Base-by-base conservation (phyloP, 2,113 vertebrate genomes). In the Zosterops borbonicus region DNA sequence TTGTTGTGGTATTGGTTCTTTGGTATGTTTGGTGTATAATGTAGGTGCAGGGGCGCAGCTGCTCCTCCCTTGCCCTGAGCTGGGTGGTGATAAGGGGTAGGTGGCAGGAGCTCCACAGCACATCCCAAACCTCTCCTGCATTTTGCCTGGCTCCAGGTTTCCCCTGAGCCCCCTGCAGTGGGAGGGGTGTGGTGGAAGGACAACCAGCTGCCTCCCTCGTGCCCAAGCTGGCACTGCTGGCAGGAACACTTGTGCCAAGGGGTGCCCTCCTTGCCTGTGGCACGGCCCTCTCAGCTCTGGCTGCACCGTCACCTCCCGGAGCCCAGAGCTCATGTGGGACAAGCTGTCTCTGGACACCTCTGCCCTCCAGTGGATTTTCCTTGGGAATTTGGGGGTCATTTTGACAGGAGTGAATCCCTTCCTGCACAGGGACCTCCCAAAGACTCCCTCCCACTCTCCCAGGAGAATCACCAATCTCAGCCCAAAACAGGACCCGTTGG, bases 1-100 rank as follows among this genome's bases (percentile, higher is more conserved):
- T 78, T n/a, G 29, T 82, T 84, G 82, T 96, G 77, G 63, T 31
- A 35, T 37, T 89, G 78, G 70, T 93, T 71, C 89, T 96, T 92
- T 56, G 91, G 29, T 85, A 58, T 89, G 88, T 94, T 91, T 87
- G 78, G 58, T 87, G 83, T 83, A 5, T 53, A 60, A 47, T 0
- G 2, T 55, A 46, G 71, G 69, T 85, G 80, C 62, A 37, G 80
- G 78, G 58, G 42, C 59, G 17, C 76, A 68, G 42, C n/a, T 41
- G 28, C 47, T 77, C 37, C 64, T 88, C 60, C 64, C 28, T 53
- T 2, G 3, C 27, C 80, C 60, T 1, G 2, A 67, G 67, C 52
- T 2, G 5, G 22, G 47, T 2, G 0, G 28, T n/a, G 35, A 27
- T 24, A 23, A 55, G 12, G 21, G 25, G 22, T 25, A 16, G 44